Evolutionary conservation across 2,113 vertebrate genomes (phyloP).

Genomic region (Athene cunicularia): DNA sequence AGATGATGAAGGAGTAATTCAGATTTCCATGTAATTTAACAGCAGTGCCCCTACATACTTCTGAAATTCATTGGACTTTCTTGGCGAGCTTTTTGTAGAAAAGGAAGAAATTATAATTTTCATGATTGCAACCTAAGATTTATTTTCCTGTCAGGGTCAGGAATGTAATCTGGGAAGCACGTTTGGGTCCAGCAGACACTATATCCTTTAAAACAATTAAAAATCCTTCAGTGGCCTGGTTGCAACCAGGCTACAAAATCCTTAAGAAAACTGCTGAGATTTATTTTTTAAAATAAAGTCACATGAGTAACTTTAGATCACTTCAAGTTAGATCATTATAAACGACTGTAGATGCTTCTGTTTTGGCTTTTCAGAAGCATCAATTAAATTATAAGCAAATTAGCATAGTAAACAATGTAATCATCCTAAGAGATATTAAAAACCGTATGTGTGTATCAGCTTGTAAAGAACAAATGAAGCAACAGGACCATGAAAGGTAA

Average conservation of each 20-base stretch:
- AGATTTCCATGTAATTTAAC: slow-evolving; percentile 35
- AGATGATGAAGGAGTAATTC: slow-evolving; percentile 11
- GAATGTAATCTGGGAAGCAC: slow-evolving; percentile 42
- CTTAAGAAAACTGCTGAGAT: slow-evolving; percentile 18
- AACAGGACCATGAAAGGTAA: background rate
- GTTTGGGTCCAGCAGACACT: slow-evolving; percentile 39
- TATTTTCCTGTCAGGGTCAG: slow-evolving; percentile 58
- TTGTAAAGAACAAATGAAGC: background rate
- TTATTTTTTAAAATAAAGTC: background rate
- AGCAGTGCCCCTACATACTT: background rate
- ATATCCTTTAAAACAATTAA: slow-evolving; percentile 49
- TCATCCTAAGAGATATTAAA: background rate
- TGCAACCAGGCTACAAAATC: background rate
- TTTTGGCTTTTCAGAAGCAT: background rate
- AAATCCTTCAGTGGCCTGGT: slow-evolving; percentile 42
- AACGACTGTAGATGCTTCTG: background rate
- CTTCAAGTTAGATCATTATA: background rate
- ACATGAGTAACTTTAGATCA: background rate
- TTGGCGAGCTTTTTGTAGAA: slow-evolving; percentile 44
- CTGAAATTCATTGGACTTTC: slow-evolving; percentile 39
- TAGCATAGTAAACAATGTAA: background rate
- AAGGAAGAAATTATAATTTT: slow-evolving; percentile 48
- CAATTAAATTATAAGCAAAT: background rate
- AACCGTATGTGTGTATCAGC: background rate
- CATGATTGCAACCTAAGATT: slow-evolving; percentile 34